phyloP scores from a whole-genome alignment of 2,797 vertebrate species.

The Buphagus erythrorhynchus region DNA sequence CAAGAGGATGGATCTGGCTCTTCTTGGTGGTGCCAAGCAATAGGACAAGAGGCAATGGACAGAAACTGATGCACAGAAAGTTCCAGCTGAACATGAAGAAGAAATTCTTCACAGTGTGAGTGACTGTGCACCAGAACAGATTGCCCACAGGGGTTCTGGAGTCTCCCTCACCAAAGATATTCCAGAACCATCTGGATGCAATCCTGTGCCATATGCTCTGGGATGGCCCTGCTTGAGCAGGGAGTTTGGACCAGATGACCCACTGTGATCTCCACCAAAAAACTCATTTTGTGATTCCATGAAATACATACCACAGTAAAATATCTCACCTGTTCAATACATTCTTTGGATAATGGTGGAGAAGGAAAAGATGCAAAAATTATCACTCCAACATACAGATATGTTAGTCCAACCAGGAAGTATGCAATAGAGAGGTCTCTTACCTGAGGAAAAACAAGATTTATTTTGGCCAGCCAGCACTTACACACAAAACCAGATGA shows the following conservation, averaged over 20 bases:
- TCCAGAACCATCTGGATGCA: not conserved
- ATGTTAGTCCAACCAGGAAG: constrained; percentile 91
- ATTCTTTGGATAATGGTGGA: constrained; percentile 91
- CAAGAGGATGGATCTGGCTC: not conserved
- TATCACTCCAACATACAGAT: constrained; percentile 92
- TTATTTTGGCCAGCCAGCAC: not conserved
- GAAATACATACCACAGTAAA: not conserved
- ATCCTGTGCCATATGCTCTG: not conserved
- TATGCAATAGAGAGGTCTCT: constrained; percentile 95
- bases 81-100: not conserved
- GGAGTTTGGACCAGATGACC: not conserved
- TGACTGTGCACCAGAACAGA: not conserved
- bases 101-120: not conserved
- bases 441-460: constrained; percentile 80
- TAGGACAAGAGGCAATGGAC: not conserved
- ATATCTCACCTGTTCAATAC: constrained; percentile 89
- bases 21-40: not conserved
- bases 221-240: not conserved
- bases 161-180: not conserved
- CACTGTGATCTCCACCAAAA: too few relatives aligned
- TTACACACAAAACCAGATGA: not conserved
- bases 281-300: not conserved
- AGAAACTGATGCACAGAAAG: not conserved
- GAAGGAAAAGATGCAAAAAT: constrained; percentile 94
- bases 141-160: not conserved